Percentiles rank a stretch among this genome's conserved stretches.
Conservation (phyloP, 2,797 vertebrate species). For the Gallirallus australis region DNA sequence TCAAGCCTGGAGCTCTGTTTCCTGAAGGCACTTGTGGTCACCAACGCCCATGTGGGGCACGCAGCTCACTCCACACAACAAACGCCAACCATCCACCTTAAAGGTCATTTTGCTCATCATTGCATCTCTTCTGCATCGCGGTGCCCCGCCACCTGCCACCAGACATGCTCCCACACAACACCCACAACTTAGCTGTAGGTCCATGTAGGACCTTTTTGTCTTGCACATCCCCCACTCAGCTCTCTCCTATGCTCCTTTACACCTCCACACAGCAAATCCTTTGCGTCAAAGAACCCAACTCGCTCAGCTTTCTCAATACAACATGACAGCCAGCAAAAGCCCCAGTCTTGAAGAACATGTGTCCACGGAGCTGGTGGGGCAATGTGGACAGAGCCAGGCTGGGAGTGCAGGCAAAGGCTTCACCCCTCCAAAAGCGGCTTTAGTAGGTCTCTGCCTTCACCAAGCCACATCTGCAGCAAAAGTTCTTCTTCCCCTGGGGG, state of each 20-base stretch:
- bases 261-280: background rate
- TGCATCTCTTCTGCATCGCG: accelerated
- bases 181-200: background rate
- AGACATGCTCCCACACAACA: background rate
- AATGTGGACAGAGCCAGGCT: accelerated
- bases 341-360: background rate
- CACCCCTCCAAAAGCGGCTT: background rate
- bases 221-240: accelerated
- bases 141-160: background rate
- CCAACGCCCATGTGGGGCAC: accelerated
- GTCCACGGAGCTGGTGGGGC: background rate
- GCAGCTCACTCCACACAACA: background rate
- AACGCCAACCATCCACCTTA: background rate
- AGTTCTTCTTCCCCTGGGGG: background rate
- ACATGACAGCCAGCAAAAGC: background rate
- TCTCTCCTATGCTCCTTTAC: background rate
- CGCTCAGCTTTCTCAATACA: background rate
- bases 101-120: background rate
- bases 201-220: accelerated
- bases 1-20: background rate
- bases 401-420: background rate
- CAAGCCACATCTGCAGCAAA: background rate
- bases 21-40: background rate
- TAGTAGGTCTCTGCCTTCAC: background rate
- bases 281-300: background rate